phyloP scores from a whole-genome alignment of 2,113 vertebrate species.

The Tor tambroides region DNA sequence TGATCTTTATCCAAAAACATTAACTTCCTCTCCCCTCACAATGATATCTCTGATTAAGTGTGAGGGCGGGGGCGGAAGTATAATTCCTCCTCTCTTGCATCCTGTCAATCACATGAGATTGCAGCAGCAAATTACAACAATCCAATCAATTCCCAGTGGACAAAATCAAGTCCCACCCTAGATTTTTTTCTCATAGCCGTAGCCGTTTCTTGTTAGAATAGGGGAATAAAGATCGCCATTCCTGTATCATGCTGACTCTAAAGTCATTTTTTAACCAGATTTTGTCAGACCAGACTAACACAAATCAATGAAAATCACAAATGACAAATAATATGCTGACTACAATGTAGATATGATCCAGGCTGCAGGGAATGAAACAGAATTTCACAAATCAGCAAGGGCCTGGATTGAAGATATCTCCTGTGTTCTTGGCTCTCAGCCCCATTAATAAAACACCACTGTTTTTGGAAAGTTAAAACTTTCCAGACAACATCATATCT shows the following conservation, averaged over 20 bases:
- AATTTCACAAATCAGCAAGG: background rate
- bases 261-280: background rate
- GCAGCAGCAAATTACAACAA: too few species aligned
- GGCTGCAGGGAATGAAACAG: background rate
- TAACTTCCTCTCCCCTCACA: too few species aligned
- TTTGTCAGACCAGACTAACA: background rate
- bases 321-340: constrained; percentile 8
- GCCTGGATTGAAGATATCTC: background rate
- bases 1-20: too few species aligned
- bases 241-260: background rate
- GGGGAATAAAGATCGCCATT: background rate
- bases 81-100: too few species aligned
- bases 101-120: too few species aligned
- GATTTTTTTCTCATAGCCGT: too few species aligned
- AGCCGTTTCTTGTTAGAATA: too few species aligned
- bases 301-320: background rate
- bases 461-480: constrained; percentile 12
- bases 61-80: too few species aligned
- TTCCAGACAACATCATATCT: constrained; percentile 1
- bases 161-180: too few species aligned
- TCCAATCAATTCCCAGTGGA: too few species aligned
- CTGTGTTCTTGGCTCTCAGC: background rate
- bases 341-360: background rate
- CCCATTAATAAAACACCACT: background rate
- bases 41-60: too few species aligned